Conservation (phyloP, 2,797 vertebrate genomes). For the Dromococcyx pavoninus region DNA sequence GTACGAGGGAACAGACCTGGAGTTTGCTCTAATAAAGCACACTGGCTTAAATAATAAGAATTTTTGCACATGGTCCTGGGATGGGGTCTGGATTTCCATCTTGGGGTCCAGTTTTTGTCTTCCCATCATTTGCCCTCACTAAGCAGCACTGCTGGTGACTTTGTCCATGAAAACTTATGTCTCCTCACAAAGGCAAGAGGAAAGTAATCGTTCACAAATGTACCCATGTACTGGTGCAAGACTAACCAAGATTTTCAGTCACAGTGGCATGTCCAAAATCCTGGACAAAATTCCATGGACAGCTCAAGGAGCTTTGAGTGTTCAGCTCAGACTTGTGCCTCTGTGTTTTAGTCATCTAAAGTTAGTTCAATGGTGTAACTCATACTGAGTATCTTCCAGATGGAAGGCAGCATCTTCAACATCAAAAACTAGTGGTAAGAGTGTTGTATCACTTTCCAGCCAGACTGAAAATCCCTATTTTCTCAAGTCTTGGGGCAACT, state of each 20-base stretch:
- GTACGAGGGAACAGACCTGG: not conserved
- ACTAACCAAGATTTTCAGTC: not conserved
- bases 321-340: not conserved
- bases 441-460: not conserved
- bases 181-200: not conserved
- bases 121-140: not conserved
- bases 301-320: not conserved
- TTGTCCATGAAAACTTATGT: not conserved
- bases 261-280: not conserved
- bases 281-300: not conserved
- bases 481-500: not conserved
- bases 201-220: not conserved
- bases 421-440: not conserved
- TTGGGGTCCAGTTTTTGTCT: not conserved
- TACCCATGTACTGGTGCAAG: not conserved
- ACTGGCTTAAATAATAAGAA: not conserved
- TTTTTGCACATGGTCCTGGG: not conserved
- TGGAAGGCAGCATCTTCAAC: not conserved
- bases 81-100: not conserved
- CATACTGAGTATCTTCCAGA: not conserved
- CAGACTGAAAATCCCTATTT: not conserved
- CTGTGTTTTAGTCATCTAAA: not conserved
- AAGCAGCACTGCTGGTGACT: not conserved
- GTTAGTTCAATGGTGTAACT: not conserved
- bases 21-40: not conserved